Percentiles rank a stretch among this genome's conserved stretches.
Evolutionary conservation across 2,888 invertebrate genomes (phyloP).

Genomic region (Amphipyra berbera): DNA sequence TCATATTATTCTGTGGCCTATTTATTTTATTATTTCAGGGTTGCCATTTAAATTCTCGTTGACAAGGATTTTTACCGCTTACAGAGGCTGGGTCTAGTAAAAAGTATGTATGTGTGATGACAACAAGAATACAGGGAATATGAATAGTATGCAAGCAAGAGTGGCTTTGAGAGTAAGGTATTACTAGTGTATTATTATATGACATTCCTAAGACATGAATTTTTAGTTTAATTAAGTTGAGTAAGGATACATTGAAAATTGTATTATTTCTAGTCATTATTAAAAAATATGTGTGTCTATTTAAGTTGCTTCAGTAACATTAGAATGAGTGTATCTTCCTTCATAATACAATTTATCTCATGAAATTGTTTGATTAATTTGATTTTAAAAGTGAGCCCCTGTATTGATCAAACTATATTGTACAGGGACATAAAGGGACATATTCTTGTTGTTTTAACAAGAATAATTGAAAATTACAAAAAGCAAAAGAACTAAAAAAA

Average conservation of each 20-base stretch:
- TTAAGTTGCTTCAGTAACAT: slow-evolving; percentile 34
- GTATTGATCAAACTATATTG: no score
- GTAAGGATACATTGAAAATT: slow-evolving; percentile 3
- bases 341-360: slow-evolving; percentile 24
- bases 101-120: slow-evolving; percentile 23
- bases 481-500: no score
- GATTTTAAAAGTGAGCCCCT: no score
- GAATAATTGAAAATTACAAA: no score
- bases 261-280: slow-evolving; percentile 39
- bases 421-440: no score
- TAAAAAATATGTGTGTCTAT: slow-evolving; percentile 1
- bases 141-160: slow-evolving; percentile 15
- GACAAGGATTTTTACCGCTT: no score
- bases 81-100: no score
- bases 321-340: slow-evolving; percentile 17
- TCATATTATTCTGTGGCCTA: no score
- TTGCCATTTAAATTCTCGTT: no score
- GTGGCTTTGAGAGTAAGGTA: slow-evolving; percentile 9
- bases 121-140: slow-evolving; percentile 42
- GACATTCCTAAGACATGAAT: slow-evolving; percentile 19
- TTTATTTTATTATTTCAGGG: no score
- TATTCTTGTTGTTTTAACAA: no score
- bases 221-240: slow-evolving; percentile 27
- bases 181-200: slow-evolving; percentile 15
- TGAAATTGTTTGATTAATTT: slow-evolving; percentile 2